These are phyloP conservation scores for Nephrotoma flavescens DNA, from an alignment of 2,888 invertebrate species.

Conservation along the genomic window DNA sequence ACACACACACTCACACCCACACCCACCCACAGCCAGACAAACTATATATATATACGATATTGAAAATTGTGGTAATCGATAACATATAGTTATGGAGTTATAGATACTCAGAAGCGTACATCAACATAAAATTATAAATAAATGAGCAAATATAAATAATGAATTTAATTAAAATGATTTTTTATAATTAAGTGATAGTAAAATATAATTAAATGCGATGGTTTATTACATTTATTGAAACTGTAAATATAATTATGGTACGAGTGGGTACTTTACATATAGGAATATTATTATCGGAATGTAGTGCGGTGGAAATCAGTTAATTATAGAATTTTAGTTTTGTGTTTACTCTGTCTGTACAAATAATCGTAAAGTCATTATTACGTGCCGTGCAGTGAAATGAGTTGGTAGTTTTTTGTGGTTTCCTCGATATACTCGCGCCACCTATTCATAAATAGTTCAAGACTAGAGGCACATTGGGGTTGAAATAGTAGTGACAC, in stretches of 20 bases:
- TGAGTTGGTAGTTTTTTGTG: not conserved
- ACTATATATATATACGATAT: not conserved
- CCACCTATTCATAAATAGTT: not conserved
- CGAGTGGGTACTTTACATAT: not conserved
- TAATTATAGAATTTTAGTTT: not conserved
- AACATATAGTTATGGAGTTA: not conserved
- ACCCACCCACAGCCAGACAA: not conserved
- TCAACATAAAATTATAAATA: not conserved
- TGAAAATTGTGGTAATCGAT: not conserved
- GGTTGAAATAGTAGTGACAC: not conserved
- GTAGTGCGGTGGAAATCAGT: not conserved
- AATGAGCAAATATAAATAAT: not conserved
- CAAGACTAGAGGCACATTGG: not conserved
- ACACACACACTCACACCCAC: not conserved
- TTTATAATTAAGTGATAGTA: not conserved
- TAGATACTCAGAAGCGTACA: not conserved
- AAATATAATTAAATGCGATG: not conserved
- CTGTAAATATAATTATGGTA: not conserved
- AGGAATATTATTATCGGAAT: not conserved
- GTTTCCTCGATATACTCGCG: too few relatives aligned
- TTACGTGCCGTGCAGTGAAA: not conserved
- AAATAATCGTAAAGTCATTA: not conserved
- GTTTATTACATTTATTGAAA: not conserved
- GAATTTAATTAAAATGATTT: not conserved
- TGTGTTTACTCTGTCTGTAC: not conserved